Evolutionary conservation across 2,888 invertebrate genomes (phyloP), one percentile per base, ranked within the genome.

Genomic region (Lepeophtheirus nordmannii): DNA sequence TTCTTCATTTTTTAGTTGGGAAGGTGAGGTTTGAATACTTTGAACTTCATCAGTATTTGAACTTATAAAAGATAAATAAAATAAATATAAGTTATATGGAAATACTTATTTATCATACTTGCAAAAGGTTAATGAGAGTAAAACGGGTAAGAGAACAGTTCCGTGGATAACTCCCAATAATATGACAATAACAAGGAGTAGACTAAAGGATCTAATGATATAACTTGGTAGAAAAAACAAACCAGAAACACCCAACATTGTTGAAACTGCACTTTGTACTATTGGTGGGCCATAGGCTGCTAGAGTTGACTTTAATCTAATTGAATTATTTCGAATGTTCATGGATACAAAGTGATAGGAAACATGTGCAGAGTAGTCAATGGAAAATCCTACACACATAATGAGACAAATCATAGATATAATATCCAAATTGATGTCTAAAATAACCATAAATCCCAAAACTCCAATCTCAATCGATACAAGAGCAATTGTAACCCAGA

Each of bases 81-180:
- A 30, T 30, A 7, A 30, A 7, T 7, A 30, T 5, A 30, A 30
- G 30, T 7, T 30, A 30, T 30, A 5, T 2, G 7, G 7, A 30
- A 30, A 30, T 30, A 30, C 30, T 30, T 7, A 30, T 30, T 30
- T 30, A 30, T 30, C 30, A 30, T 30, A 30, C 30, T 30, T 30
- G 30, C 30, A 30, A 30, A 30, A 30, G 2, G 30, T 30, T 30
- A 30, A 30, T 30, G 30, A 30, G 0, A 90, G 75, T 1, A 90
- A 77, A 2, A 90, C 90, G 0, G 94, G 94, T 14, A 94, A 78
- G 17, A 94, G 79, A 73, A 94, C 85, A 7, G 94, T 80, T 0
- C 93, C 93, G 74, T 94, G 94, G 82, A 93, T 83, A 3, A 91
- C 89, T 58, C 93, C 93, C 71, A 92, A 88, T 76, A 92, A 86